These are phyloP conservation scores for Notospermus geniculatus DNA, from an alignment of 1,140 invertebrate genomes.

Conservation along the genomic window DNA sequence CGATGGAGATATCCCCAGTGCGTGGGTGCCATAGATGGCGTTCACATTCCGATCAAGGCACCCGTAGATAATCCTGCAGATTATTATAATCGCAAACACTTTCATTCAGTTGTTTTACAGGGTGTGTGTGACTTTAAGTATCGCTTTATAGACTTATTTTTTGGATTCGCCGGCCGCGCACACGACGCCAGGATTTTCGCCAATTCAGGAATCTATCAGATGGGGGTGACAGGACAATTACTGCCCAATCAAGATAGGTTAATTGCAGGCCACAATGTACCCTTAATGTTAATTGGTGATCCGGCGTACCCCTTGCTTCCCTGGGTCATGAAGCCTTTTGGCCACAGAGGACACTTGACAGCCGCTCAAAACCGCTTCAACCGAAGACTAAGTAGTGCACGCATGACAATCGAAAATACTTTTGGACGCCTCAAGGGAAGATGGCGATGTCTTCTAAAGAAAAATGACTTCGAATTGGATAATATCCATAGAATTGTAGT, in stretches of 20 bases:
- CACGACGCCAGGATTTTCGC: not conserved
- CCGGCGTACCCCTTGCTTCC: not conserved
- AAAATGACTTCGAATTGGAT: not conserved
- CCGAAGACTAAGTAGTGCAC: not conserved
- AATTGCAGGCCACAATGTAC: not conserved
- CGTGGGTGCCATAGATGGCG: no score
- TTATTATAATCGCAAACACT: not conserved
- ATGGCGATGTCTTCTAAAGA: not conserved
- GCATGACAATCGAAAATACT: not conserved
- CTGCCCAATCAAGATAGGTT: not conserved
- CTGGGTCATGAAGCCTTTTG: not conserved
- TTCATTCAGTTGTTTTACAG: not conserved
- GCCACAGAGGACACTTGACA: not conserved
- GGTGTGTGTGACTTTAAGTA: not conserved
- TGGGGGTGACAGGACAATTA: not conserved
- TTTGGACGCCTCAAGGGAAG: not conserved
- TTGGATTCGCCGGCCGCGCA: not conserved
- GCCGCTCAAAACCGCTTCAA: not conserved
- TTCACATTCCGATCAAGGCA: not conserved
- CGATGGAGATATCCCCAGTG: not conserved
- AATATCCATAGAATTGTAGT: not conserved
- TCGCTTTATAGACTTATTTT: not conserved
- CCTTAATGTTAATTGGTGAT: no score
- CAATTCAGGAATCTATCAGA: not conserved
- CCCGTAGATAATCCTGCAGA: not conserved